A percentile compares a stretch with the other conserved stretches of the same genome.
These are phyloP conservation scores for Meleagris gallopavo DNA, from an alignment of 2,113 vertebrate genomes.

Conservation along the genomic window DNA sequence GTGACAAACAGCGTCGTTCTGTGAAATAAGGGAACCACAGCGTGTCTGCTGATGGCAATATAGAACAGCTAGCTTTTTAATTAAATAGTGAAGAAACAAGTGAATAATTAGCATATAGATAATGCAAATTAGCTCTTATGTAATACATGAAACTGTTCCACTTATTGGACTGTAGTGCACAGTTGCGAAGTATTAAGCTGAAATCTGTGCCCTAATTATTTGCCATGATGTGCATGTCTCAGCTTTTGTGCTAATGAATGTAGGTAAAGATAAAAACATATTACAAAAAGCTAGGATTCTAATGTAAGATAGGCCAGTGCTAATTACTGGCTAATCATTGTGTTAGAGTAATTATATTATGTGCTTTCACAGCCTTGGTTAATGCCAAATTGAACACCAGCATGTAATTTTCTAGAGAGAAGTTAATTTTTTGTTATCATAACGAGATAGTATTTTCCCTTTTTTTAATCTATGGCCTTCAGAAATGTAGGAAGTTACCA, in stretches of 20 bases:
- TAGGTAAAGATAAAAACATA: constrained; percentile 65
- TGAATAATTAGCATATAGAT: constrained; percentile 48
- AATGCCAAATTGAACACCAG: constrained; percentile 7
- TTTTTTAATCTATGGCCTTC: not conserved
- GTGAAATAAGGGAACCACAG: not conserved
- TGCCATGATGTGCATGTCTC: constrained; percentile 30
- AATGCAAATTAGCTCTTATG: constrained; percentile 44
- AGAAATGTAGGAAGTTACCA: not conserved
- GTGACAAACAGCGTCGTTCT: fast-evolving
- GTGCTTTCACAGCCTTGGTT: constrained; percentile 50
- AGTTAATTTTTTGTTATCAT: constrained; percentile 52
- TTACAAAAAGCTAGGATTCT: constrained; percentile 63
- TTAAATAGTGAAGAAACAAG: constrained; percentile 49
- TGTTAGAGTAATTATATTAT: constrained; percentile 70
- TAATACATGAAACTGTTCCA: not conserved
- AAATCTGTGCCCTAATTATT: constrained; percentile 67
- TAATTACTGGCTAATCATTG: constrained; percentile 74
- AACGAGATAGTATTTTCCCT: not conserved
- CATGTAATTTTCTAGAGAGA: constrained; percentile 60
- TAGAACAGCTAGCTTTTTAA: not conserved
- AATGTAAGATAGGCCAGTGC: constrained; percentile 63
- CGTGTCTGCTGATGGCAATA: not conserved
- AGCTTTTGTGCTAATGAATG: constrained; percentile 47
- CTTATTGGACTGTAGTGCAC: not conserved
- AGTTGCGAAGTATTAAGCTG: constrained; percentile 30